Base-by-base conservation (phyloP, 2,888 invertebrate species). In the Apodemia zela region DNA sequence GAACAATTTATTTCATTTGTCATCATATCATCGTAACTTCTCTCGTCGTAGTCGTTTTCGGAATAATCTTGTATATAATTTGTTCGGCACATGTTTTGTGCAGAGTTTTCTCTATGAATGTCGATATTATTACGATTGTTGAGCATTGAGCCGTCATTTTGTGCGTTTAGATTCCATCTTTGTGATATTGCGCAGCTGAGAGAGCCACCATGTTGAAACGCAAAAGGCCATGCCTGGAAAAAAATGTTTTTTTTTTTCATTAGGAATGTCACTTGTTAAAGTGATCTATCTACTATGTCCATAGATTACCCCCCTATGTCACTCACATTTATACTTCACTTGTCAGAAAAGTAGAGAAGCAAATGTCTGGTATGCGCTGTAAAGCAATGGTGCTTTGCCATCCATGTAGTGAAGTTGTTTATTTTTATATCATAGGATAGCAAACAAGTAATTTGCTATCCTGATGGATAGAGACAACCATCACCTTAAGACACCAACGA, bases 201-300 rank as follows among this genome's bases (percentile, higher is more conserved):
- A 7, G 90, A 78, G 1, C 92, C 92, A 17, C 93, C 92, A 67
- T 94, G 94, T 81, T 96, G 96, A 78, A 96, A 95, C 65, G 95
- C 95, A 76, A 96, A 96, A 0, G 96, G 96, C 96, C 96, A 96
- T n/a, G 95, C 95, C 96, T 96, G 93, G 33, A 93, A 93, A 67
- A 49, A 64, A 67, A 63, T 68, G 65, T 49, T 15, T 7, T 3
- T 25, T 25, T 25, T 25, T 25, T 25, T 3, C 0, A 33, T 33
- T 33, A 33, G 33, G 8, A 33, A 33, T 33, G 1, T 33, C 8
- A 33, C 33, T 5, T 1, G 7, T 33, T 33, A 6, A 33, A 33
- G 6, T 6, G 33, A 33, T 7, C 7, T 33, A n/a, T n/a, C n/a
- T n/a, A n/a, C n/a, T n/a, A n/a, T n/a, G n/a, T n/a, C n/a, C n/a